Base-by-base conservation (phyloP, 2,113 vertebrate species). In the Coptodon bakossiorum region DNA sequence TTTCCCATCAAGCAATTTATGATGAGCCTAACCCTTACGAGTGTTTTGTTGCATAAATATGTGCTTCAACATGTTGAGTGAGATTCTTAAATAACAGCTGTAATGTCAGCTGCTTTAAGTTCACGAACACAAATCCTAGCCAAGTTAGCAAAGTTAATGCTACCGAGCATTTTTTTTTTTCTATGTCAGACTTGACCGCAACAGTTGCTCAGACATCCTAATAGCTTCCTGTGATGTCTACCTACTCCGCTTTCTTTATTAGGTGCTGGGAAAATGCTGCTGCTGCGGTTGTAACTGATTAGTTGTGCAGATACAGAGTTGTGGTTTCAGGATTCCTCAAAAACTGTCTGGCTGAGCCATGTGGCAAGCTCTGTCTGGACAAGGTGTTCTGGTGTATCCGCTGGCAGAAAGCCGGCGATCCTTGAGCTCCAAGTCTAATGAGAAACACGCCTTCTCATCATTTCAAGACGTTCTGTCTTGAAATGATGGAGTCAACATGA, bases 221-320 rank as follows among this genome's bases (percentile, higher is more conserved):
- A 86, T 24, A n/a, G 54, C 83, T 73, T 88, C 48, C 68, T 81
- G 6, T n/a, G 14, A 57, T 3, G 48, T 78, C 57, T 78, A n/a
- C 29, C 52, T 82, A 61, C 71, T 45, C 7, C 8, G 3, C 22
- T 73, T 61, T 87, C n/a, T 38, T 76, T 36, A 22, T 10, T 61
- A 68, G 11, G 57, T 50, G 24, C 43, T 86, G 83, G 88, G 81
- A 80, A 50, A 85, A 88, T 45, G 54, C 78, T 53, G 4, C 59
- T 16, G 52, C 88, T 52, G 78, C 83, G 24, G 24, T 86, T 59
- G 40, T 45, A 54, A 6, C 83, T 90, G 90, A 95, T 93, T 89
- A 86, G 83, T 91, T 90, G 85, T 56, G 13, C 94, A 94, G 93
- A 93, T 94, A 91, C 91, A 53, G 80, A 59, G 53, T 66, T 90